Base-by-base conservation (phyloP, 2,113 vertebrate genomes). In the Benitochromis conjunctus region DNA sequence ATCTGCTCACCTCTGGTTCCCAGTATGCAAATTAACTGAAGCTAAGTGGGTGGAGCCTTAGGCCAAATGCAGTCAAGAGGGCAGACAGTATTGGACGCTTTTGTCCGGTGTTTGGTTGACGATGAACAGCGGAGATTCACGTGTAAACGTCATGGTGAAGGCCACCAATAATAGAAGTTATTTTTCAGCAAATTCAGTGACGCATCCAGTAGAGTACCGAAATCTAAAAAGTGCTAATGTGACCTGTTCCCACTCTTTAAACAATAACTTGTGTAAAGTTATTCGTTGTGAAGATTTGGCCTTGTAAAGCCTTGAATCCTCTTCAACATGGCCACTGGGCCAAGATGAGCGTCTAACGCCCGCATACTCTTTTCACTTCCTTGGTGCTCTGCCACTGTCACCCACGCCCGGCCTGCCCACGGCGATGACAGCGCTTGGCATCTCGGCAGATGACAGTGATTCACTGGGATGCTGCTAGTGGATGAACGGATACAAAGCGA, bases 371-470 rank as follows among this genome's bases (percentile, higher is more conserved):
- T 53, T 24, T 77, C 43, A 54, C 18, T 88, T 80, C 80, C 46
- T 24, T 62, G 60, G 48, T 91, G 46, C 66, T 51, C 55, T 87
- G 88, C 88, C 90, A 86, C 79, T 86, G 71, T 80, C 89, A 88
- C 90, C 91, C 90, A 94, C 87, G 46, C 85, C 83, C 29, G 26
- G 62, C 74, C 89, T 89, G 91, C 94, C 91, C 87, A 94, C 85
- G 31, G 89, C 77, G 21, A 90, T 85, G 74, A 88, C 87, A 89
- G 57, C 4, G 18, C 53, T 82, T 89, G 85, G 90, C 90, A 87
- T 84, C 34, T 54, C 26, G 26, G 58, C 66, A 94, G 88, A 89
- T 13, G 76, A 86, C 86, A 83, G 83, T 94, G 93, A 95, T 79
- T 94, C 94, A 95, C 71, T 92, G n/a, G 54, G 81, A 87, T 77